Evolutionary conservation across 1,140 invertebrate genomes (phyloP), one percentile per base, ranked within the genome.

Genomic region (Yoshiicerus persimilis): DNA sequence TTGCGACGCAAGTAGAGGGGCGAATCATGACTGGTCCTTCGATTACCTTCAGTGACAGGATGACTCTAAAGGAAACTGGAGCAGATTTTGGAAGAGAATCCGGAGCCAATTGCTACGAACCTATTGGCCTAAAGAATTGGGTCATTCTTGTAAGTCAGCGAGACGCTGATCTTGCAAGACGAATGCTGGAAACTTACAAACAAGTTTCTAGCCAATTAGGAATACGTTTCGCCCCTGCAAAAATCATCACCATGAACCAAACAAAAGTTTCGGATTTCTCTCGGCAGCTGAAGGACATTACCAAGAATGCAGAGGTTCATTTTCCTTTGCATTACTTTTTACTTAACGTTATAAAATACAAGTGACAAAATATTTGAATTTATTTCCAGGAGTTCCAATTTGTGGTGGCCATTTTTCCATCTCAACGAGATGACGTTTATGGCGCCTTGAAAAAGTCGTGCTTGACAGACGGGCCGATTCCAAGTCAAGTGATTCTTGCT

Each of bases 401-500:
- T 6, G 94, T 96, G 0, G 95, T 98, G 0, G 93, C 95, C 0
- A 95, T 99, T 70, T 96, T 96, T 90, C 97, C 97, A 0, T 95
- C 95, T 0, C 93, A 94, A 32, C 93, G 97, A 84, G 96, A 96
- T 89, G 98, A 99, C 92, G 93, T 97, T n/a, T 99, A 99, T 91
- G 93, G 95, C 4, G 95, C 96, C 0, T 95, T 99, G 0, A 99
- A 99, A 93, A 97, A 96, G 91, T 92, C 97, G 0, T 98, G 97
- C 91, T 97, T 96, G 91, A 93, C 95, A 10, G 96, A 98, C 87
- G 93, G 94, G 20, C 96, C 97, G 5, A 92, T 98, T 27, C 94
- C 96, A 0, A 96, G 96, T 0, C 96, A 98, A 93, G 95, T 95
- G 32, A 88, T 83, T 36, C 84, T 95, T 87, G 92, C 94, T 0